Evolutionary conservation across 2,113 vertebrate genomes (phyloP).

Genomic region (Pterocles gutturalis): DNA sequence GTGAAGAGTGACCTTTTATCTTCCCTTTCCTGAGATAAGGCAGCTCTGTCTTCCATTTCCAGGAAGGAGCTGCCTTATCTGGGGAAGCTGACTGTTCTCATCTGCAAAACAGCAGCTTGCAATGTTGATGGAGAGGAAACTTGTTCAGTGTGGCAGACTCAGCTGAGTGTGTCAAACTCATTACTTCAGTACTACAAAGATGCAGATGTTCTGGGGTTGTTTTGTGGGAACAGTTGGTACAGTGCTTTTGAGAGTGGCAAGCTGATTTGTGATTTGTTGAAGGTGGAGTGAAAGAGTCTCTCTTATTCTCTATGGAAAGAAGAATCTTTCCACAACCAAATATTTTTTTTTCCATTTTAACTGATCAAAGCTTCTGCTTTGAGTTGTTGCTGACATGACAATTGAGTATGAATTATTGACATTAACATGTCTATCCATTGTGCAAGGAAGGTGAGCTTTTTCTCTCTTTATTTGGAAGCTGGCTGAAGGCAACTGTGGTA

Average conservation of each 20-base stretch:
- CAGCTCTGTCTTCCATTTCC: slow-evolving; percentile 28
- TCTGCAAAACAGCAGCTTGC: not conserved
- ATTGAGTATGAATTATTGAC: not conserved
- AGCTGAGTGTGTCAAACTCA: not conserved
- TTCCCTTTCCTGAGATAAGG: slow-evolving; percentile 30
- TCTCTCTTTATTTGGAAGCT: not conserved
- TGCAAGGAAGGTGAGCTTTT: not conserved
- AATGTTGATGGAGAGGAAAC: not conserved
- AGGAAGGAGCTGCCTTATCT: slow-evolving; percentile 39
- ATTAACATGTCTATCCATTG: not conserved
- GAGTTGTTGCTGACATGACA: not conserved
- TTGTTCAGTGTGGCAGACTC: not conserved
- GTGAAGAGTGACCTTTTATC: slow-evolving; percentile 51
- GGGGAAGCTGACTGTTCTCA: not conserved
- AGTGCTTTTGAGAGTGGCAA: not conserved
- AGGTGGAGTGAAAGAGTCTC: not conserved
- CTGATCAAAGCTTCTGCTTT: not conserved
- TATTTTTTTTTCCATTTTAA: not conserved
- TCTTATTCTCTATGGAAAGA: not conserved
- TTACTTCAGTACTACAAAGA: not conserved
- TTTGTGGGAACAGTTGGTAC: not conserved
- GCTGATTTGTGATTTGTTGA: not conserved
- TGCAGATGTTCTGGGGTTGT: not conserved
- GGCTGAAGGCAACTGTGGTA: not conserved
- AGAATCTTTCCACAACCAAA: not conserved